Conservation (phyloP, 1,140 invertebrate genomes). For the Phortica variegata region DNA sequence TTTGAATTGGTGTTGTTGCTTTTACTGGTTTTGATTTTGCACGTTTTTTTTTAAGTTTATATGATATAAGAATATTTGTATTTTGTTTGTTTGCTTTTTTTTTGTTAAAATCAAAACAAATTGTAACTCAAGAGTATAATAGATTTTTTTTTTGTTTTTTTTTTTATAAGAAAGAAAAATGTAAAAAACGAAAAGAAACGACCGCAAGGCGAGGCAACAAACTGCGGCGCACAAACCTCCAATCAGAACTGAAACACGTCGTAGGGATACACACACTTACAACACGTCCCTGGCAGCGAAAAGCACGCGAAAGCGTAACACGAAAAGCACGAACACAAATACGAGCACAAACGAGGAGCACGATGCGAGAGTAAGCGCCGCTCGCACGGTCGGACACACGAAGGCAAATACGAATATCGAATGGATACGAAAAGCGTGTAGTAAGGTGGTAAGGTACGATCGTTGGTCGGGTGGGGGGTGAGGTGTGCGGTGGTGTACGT, state of each 20-base stretch:
- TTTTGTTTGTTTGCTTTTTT: conserved; percentile 2
- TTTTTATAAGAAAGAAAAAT: conserved; percentile 20
- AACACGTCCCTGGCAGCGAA: conserved; percentile 37
- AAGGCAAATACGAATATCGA: no score
- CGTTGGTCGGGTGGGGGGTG: no score
- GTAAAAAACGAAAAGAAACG: conserved; percentile 37
- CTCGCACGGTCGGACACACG: conserved; percentile 29
- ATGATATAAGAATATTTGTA: no score
- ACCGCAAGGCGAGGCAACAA: conserved; percentile 39
- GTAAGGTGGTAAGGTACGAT: no score
- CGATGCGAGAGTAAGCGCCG: conserved; percentile 18
- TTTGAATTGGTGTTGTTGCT: no score
- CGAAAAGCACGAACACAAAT: conserved; percentile 7
- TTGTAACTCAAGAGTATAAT: conserved; percentile 17
- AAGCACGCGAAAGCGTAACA: background rate
- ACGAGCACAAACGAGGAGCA: conserved; percentile 12
- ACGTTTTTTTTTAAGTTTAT: no score
- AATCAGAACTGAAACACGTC: conserved; percentile 46
- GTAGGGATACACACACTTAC: conserved; percentile 43
- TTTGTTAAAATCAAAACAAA: conserved; percentile 14
- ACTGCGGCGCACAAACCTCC: conserved; percentile 47
- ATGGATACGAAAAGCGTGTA: no score
- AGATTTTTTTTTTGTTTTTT: no score
- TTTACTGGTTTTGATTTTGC: no score
- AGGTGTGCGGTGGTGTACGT: no score